Base-by-base conservation (phyloP, 2,888 invertebrate species). In the Girardia tigrina region DNA sequence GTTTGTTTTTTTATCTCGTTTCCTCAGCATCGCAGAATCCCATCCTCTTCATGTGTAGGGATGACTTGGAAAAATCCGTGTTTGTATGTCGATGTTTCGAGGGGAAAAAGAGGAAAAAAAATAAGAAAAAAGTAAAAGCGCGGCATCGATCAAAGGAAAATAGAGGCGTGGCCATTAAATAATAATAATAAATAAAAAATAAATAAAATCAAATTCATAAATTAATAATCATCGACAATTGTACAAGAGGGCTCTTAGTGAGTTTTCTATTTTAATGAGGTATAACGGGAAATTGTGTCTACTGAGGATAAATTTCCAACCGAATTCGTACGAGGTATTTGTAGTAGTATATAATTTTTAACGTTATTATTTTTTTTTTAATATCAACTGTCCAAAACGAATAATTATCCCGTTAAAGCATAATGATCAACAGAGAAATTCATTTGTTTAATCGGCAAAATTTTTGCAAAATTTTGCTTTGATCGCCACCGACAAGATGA, bases 381-480 rank as follows among this genome's bases (percentile, higher is more conserved):
- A 56, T 56, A 56, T 56, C 56, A 56, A 56, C 56, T 56, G 56
- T 56, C 56, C 56, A 56, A 56, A 56, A 56, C 56, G 56, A 56
- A 56, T 56, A 56, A 56, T 56, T 56, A 56, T 23, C 20, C 23
- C n/a, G 56, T 56, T 56, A 56, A 8, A 56, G 56, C 56, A 23
- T 56, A 56, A 56, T 56, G 56, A 56, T 56, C 56, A 56, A 16
- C 56, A 56, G 8, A 36, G n/a, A 56, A 56, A 56, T 56, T 56
- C 56, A 56, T 56, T 56, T 56, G 56, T 56, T 56, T 56, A 56
- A 56, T 56, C 56, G 56, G 56, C 56, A 56, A 56, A 56, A 20
- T 56, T 56, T 56, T 56, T 56, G 56, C 20, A n/a, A 56, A 56
- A 56, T 56, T 56, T 56, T n/a, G 4, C 56, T 56, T 56, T 56